Evolutionary conservation across 2,797 vertebrate species (phyloP), one percentile per base, ranked within the genome.

Genomic region (Myripristis jacobus): DNA sequence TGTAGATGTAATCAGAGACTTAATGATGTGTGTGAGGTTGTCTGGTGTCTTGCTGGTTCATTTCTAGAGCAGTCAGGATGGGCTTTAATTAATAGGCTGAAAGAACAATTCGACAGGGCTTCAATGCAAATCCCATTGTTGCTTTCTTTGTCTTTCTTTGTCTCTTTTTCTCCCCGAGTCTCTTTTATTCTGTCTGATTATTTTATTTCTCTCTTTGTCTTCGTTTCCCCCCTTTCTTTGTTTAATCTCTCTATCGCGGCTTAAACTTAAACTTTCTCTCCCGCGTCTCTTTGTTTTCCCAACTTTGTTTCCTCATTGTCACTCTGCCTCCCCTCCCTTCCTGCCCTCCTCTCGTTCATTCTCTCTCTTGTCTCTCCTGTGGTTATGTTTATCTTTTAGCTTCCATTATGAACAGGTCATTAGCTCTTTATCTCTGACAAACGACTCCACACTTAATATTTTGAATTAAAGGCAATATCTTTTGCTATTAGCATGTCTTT

Each of bases 1-100:
- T 54, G 77, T 58, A 73, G 85, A 85, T 87, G 69, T 83, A 90
- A 88, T 91, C 87, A 87, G 60, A 82, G 87, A 60, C 78, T 71
- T 85, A 87, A 87, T 87, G 85, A 83, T n/a, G n/a, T 79, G 82
- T 78, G 81, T 70, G 81, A 78, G 72, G 55, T 54, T 70, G 83
- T 89, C 81, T 83, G 77, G 65, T 41, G 77, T 84, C 82, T 71
- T 70, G 74, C 73, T 72, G 81, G n/a, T 82, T 87, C 76, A 73
- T 86, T 88, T 88, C 84, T 79, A 83, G 82, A 83, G 87, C 82
- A 82, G 82, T 87, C 77, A 67, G 56, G 68, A 74, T 21, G 57
- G 31, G 76, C 66, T 89, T 83, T 89, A 89, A 89, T 87, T 83
- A 88, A 79, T 66, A 70, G 66, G 18, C 68, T 72, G 73, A 76